Percentiles rank a stretch among this genome's conserved stretches.
Conservation (phyloP, 1,140 invertebrate species). For the Plodia interpunctella region DNA sequence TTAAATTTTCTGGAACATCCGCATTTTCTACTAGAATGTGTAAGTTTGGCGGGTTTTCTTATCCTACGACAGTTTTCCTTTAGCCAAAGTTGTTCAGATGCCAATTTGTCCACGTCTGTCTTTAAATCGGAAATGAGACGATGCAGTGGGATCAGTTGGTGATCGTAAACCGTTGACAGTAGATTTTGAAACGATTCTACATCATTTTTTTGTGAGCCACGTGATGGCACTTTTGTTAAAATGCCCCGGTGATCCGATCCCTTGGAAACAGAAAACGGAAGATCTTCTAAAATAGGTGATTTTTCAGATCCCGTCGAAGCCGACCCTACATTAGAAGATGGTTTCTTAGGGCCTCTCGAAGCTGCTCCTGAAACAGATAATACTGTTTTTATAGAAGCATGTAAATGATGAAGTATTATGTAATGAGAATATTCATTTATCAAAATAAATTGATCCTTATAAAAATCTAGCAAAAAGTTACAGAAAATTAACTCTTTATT, state of each 20-base stretch:
- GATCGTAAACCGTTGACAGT: slow-evolving; percentile 34
- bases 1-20: slow-evolving; percentile 20
- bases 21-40: slow-evolving; percentile 26
- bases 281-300: neutral
- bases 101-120: slow-evolving; percentile 38
- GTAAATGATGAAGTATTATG: too few relatives aligned
- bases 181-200: slow-evolving; percentile 22
- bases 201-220: neutral
- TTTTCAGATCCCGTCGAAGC: too few relatives aligned
- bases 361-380: too few relatives aligned
- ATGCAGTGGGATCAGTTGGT: slow-evolving; percentile 48
- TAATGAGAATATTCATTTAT: too few relatives aligned
- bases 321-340: too few relatives aligned
- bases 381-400: neutral
- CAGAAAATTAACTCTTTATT: too few relatives aligned
- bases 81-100: slow-evolving; percentile 30
- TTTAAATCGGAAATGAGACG: slow-evolving; percentile 39
- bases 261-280: too few relatives aligned
- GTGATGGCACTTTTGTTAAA: neutral
- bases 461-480: too few relatives aligned
- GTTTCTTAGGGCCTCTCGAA: too few relatives aligned
- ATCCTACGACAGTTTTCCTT: slow-evolving; percentile 24
- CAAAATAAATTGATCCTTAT: too few relatives aligned
- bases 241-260: neutral
- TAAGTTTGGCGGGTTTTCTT: slow-evolving; percentile 19